phyloP scores from a whole-genome alignment of 2,113 vertebrate genomes.

The Archilochus colubris region DNA sequence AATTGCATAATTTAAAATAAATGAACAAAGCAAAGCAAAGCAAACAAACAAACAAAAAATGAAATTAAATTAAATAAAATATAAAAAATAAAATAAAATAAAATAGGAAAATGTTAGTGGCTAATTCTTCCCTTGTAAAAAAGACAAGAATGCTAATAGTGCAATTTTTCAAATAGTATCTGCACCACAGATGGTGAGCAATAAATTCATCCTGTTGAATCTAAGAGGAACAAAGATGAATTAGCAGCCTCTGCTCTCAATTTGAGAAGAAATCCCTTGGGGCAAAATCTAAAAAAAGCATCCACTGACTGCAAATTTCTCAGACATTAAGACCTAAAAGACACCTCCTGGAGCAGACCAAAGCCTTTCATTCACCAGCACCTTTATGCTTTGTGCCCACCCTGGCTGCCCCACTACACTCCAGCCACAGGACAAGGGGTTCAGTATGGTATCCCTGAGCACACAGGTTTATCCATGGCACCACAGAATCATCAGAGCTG shows the following conservation, averaged over 20 bases:
- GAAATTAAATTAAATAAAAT: background rate
- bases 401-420: accelerated
- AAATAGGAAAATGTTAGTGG: background rate
- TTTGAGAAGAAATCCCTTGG: background rate
- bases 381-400: accelerated
- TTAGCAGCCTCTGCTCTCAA: background rate
- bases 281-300: background rate
- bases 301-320: background rate
- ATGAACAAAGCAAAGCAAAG: background rate
- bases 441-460: background rate
- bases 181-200: background rate
- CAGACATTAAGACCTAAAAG: background rate
- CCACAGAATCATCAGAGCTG: no score
- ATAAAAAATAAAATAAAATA: background rate
- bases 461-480: background rate
- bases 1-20: background rate
- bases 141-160: background rate
- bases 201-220: background rate
- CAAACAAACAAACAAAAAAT: background rate
- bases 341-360: background rate
- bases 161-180: background rate
- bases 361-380: background rate
- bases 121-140: background rate
- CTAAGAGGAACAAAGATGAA: background rate
- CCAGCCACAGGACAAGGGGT: background rate